phyloP scores from a whole-genome alignment of 1,140 invertebrate species.

The Solenopsis fugax region DNA sequence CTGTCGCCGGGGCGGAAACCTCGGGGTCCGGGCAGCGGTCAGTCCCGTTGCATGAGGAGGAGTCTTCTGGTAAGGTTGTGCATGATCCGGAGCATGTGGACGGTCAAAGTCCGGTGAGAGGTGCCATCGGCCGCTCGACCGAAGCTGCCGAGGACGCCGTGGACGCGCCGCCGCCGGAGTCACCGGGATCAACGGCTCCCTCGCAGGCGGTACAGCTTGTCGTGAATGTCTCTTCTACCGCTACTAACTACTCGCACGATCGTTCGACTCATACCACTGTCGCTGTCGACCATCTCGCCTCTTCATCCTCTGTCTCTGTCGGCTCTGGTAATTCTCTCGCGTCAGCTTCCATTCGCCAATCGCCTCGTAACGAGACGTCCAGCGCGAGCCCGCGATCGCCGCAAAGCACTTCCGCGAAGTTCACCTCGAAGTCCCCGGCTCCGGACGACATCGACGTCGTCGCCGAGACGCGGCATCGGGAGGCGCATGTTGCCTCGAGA shows the following conservation, averaged over 20 bases:
- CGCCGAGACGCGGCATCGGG: constrained; percentile 10
- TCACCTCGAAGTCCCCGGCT: background rate
- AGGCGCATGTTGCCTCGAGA: background rate
- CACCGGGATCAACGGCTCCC: constrained; percentile 33
- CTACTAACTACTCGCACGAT: constrained; percentile 63
- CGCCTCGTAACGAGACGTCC: background rate
- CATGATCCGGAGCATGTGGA: constrained; percentile 74
- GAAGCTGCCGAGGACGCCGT: background rate
- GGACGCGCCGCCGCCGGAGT: constrained; percentile 7
- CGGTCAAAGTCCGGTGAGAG: constrained; percentile 20
- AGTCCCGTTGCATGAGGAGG: constrained; percentile 68
- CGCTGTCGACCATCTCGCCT: constrained; percentile 43
- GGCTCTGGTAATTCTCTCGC: constrained; percentile 40
- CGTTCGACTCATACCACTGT: constrained; percentile 53
- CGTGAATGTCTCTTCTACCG: constrained; percentile 53
- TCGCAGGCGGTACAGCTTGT: constrained; percentile 24
- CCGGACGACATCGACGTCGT: background rate
- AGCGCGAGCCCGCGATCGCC: background rate
- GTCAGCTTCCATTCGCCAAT: constrained; percentile 11
- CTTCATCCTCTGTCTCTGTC: constrained; percentile 58
- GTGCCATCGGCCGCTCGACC: background rate
- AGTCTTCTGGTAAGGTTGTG: constrained; percentile 76
- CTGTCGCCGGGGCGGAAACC: background rate
- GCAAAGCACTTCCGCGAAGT: background rate
- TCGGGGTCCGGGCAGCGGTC: constrained; percentile 40